A percentile compares a stretch with the other conserved stretches of the same genome.
Evolutionary conservation across 2,888 invertebrate genomes (phyloP).

Genomic region (Drosophila incognita): DNA sequence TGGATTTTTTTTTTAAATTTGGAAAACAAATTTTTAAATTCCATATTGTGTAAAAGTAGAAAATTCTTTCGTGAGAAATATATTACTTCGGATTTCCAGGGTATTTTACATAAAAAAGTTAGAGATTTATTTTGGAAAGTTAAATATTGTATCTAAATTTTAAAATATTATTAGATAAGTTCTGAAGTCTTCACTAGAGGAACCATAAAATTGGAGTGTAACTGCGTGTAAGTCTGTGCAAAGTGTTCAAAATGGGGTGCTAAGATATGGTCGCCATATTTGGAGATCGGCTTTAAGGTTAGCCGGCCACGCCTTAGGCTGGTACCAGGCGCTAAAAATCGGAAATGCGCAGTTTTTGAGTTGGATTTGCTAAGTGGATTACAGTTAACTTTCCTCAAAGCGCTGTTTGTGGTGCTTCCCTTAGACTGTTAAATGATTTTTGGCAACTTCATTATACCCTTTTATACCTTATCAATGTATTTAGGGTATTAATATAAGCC

Average conservation of each 20-base stretch:
- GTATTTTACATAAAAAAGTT: background rate
- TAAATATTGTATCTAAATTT: background rate
- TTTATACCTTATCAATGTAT: background rate
- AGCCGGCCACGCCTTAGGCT: background rate
- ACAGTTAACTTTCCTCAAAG: background rate
- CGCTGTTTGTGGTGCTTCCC: background rate
- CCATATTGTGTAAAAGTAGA: background rate
- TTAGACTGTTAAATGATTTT: background rate
- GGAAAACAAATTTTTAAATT: background rate
- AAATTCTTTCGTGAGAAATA: background rate
- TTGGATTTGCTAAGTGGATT: background rate
- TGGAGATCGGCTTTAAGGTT: background rate
- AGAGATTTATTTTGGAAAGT: background rate
- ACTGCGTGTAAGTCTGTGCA: no score
- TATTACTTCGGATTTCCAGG: background rate
- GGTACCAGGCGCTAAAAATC: background rate
- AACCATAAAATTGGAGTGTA: background rate
- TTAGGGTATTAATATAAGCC: slow-evolving; percentile 1
- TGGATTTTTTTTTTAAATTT: background rate
- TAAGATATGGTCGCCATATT: background rate
- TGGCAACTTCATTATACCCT: background rate
- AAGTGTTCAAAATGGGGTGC: no score
- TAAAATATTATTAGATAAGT: background rate
- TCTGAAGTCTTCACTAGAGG: background rate
- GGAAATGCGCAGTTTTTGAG: background rate